Evolutionary conservation across 2,888 invertebrate species (phyloP), one percentile per base, ranked within the genome.

Genomic region (Agrypnus murinus): DNA sequence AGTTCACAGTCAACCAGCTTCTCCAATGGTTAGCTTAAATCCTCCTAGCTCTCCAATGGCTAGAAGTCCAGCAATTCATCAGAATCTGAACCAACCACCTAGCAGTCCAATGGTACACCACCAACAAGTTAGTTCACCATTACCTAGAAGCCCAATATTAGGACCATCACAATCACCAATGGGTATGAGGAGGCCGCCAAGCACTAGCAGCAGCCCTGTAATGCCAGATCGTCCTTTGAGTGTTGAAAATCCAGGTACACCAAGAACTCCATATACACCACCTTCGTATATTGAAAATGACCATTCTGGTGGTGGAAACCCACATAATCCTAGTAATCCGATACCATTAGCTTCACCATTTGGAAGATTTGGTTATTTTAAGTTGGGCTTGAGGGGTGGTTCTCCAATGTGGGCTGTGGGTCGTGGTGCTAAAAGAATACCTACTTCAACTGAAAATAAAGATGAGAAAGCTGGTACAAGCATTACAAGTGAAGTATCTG

Each of bases 341-440:
- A 86, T 90, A 57, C 91, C 91, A 0, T 79, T 88, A n/a, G 89
- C 90, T 0, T 87, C 89, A 19, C 87, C 88, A 65, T 90, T 90
- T 78, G 88, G 87, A 0, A 86, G 90, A 50, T 89, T 86, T 79
- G 88, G 88, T 0, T 91, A 90, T 81, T 87, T 88, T 76, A 90
- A 89, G 78, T 86, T 90, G 1, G 93, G 88, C 10, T 78, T 92
- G 2, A 84, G 89, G 71, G 92, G 92, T 17, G 92, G 92, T 4
- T 88, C 92, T 0, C 91, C 92, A 0, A 89, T 91, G 86, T 92
- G 92, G 92, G 36, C 66, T 65, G 86, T 83, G 46, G 82, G 83
- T 81, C 85, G 82, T 77, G 87, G 76, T 76, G 86, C 81, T 57
- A 87, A 84, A 78, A 82, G 78, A 75, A 83, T 80, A 62, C 83